Base-by-base conservation (phyloP, 23 tunicate genomes). In the Phallusia fumigata region DNA sequence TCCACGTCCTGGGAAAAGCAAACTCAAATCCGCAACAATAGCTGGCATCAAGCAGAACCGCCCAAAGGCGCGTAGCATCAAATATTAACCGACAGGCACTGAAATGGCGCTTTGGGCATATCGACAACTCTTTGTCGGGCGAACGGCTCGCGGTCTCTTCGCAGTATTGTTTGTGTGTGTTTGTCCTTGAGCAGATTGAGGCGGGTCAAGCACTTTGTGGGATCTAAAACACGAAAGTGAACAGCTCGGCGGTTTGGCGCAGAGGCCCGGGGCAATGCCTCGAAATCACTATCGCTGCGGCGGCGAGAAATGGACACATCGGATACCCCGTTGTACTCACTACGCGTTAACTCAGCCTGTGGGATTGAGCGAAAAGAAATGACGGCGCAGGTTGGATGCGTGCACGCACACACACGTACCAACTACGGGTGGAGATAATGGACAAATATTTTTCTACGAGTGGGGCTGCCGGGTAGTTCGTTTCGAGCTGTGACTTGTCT, bases 211-310 rank as follows among this genome's bases (percentile, higher is more conserved):
- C 26, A 58, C 69, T 58, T 40, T 24, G 69, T 58, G 69, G 69
- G 69, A 58, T 24, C 28, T 21, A 58, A 24, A 58, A 58, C 26
- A 1, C 69, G 69, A 58, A 40, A 40, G 69, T 58, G 69, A 22
- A 58, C 28, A 58, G 69, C 69, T 21, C 47, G 28, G 26, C 69
- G 69, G 26, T 58, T 58, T 24, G 69, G 69, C 28, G 69, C 69
- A 58, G 69, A 58, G 13, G 69, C 80, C 80, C 53, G 30, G 80
- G 80, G 80, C 53, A 35, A 77, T 77, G 80, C 33, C 32, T 36
- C 49, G 80, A 33, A 45, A 36, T 36, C 49, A 26, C 52, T 77
- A 19, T 77, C 80, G 35, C 35, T 40, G 80, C 49, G 44, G 13
- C 28, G 24, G 80, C 80, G 53, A 36, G 80, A 77, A 77, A 40